phyloP scores from a whole-genome alignment of 2,888 invertebrate genomes.

The Synergus laeviventris region DNA sequence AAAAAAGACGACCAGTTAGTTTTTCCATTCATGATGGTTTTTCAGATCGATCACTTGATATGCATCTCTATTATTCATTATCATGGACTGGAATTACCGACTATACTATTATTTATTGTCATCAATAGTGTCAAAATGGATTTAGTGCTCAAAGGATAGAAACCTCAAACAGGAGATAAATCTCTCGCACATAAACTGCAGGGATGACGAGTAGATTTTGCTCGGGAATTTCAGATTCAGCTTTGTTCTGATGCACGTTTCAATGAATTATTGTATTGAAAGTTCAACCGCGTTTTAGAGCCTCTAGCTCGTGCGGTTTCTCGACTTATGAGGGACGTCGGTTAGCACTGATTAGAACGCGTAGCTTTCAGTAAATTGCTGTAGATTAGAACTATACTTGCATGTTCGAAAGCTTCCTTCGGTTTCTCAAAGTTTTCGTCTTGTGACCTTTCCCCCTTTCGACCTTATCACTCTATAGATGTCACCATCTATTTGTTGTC shows the following conservation, averaged over 20 bases:
- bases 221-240: constrained; percentile 26
- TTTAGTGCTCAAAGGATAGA: background rate
- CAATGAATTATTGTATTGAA: constrained; percentile 33
- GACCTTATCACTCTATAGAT: background rate
- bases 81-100: too few relatives aligned
- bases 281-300: constrained; percentile 9
- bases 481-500: constrained; percentile 4
- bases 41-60: too few relatives aligned
- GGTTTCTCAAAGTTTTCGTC: constrained; percentile 16
- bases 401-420: background rate
- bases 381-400: background rate
- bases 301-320: constrained; percentile 21
- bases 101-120: too few relatives aligned
- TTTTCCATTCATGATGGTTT: too few relatives aligned
- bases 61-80: too few relatives aligned
- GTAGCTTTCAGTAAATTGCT: background rate
- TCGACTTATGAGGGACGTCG: background rate
- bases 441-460: constrained; percentile 28
- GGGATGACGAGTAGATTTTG: background rate
- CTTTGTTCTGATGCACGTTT: constrained; percentile 29
- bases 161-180: background rate
- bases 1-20: too few relatives aligned
- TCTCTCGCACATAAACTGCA: background rate
- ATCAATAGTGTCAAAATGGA: background rate
- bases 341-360: background rate